Conservation (phyloP, 1,140 invertebrate species). For the Penaeus japonicus region DNA sequence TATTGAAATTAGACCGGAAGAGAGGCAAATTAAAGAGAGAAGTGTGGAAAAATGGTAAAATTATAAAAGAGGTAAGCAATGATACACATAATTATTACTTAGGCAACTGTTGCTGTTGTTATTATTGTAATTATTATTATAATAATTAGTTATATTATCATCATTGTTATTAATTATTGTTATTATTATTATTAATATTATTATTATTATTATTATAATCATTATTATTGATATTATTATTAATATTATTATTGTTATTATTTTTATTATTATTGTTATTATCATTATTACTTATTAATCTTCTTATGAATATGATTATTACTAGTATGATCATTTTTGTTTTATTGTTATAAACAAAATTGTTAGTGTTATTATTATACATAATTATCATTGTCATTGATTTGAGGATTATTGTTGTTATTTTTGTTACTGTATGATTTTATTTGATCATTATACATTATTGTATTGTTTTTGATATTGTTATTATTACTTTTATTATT, state of each 20-base stretch:
- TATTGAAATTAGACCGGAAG: background rate
- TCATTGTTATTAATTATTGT: background rate
- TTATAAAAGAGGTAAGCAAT: constrained; percentile 18
- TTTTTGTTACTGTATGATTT: background rate
- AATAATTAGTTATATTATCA: background rate
- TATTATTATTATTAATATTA: background rate
- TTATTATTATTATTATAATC: background rate
- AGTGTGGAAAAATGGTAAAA: constrained; percentile 25
- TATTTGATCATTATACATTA: background rate
- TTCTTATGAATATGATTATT: background rate
- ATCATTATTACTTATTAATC: background rate
- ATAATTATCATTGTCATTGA: background rate
- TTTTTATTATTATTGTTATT: background rate
- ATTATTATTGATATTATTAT: background rate
- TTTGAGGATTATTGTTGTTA: background rate
- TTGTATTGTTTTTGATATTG: background rate
- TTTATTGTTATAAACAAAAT: background rate
- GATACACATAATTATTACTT: background rate
- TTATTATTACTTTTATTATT: background rate
- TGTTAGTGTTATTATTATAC: background rate
- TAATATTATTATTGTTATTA: background rate
- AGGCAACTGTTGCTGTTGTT: background rate
- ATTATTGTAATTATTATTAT: background rate
- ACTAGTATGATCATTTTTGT: background rate
- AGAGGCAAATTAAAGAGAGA: constrained; percentile 19